A percentile compares a stretch with the other conserved stretches of the same genome.
Conservation (phyloP, 2,888 invertebrate species). For the Philereme vetulata region DNA sequence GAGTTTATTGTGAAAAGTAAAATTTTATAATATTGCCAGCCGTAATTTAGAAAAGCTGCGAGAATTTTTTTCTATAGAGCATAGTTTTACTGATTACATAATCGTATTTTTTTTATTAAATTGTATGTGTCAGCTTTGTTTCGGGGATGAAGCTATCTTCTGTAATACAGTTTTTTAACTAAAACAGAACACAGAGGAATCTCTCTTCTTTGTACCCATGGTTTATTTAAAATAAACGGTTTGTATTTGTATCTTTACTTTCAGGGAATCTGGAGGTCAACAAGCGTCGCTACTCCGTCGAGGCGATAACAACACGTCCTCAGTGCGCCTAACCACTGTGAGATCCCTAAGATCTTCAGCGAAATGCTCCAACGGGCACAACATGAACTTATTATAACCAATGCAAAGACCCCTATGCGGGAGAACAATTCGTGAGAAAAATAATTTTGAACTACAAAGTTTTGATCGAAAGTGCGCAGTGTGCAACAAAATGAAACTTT, state of each 20-base stretch:
- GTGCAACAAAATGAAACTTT: slow-evolving; percentile 50
- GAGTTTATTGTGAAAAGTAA: no score
- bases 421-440: slow-evolving; percentile 44
- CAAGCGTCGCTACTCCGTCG: slow-evolving; percentile 72
- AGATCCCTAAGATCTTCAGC: slow-evolving; percentile 68
- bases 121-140: no score
- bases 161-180: no score
- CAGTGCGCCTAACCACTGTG: slow-evolving; percentile 69
- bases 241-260: slow-evolving; percentile 7
- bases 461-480: slow-evolving; percentile 49
- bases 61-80: no score
- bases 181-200: no score
- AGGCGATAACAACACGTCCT: slow-evolving; percentile 72
- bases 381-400: slow-evolving; percentile 71
- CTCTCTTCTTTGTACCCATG: no score
- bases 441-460: slow-evolving; percentile 35
- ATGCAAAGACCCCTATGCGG: slow-evolving; percentile 38
- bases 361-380: slow-evolving; percentile 72
- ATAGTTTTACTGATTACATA: no score
- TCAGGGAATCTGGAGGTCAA: slow-evolving; percentile 72
- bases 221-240: no score
- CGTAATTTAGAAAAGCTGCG: no score
- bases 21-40: no score
- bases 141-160: no score
- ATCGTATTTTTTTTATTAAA: no score